These are phyloP conservation scores for Drosophila prosaltans DNA, from an alignment of 1,140 invertebrate genomes.

Conservation along the genomic window DNA sequence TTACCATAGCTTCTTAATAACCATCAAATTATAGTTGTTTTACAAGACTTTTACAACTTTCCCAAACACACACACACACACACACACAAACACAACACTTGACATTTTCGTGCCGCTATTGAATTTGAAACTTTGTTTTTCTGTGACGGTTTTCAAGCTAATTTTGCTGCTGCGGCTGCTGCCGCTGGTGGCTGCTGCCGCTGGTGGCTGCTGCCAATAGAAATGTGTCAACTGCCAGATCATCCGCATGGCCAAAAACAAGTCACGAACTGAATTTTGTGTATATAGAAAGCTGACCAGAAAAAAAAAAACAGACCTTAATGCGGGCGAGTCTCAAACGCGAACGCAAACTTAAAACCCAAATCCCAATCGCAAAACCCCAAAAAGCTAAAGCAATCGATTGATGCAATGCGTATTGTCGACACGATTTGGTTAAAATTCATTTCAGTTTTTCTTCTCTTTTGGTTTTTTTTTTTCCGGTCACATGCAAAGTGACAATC, in stretches of 20 bases:
- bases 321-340: conserved; percentile 9
- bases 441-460: conserved; percentile 46
- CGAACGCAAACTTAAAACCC: not conserved
- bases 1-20: not conserved
- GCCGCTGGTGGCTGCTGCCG: not conserved
- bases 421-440: conserved; percentile 20
- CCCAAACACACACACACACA: conserved; percentile 1
- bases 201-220: conserved; percentile 9
- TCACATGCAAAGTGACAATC: conserved; percentile 76
- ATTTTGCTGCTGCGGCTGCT: conserved; percentile 1
- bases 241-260: conserved; percentile 9
- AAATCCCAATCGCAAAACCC: conserved; percentile 5
- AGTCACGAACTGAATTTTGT: conserved; percentile 14
- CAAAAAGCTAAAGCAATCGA: not conserved
- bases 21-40: conserved; percentile 8
- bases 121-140: conserved; percentile 4
- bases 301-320: conserved; percentile 15
- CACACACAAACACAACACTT: conserved; percentile 1
- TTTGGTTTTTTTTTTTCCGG: conserved; percentile 27
- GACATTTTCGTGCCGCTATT: conserved; percentile 7
- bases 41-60: conserved; percentile 6
- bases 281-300: conserved; percentile 18
- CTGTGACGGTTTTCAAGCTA: conserved; percentile 4
- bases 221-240: conserved; percentile 16
- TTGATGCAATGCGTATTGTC: conserved; percentile 8